These are phyloP conservation scores for Tauraco erythrolophus DNA, from an alignment of 2,113 vertebrate species.

Conservation along the genomic window DNA sequence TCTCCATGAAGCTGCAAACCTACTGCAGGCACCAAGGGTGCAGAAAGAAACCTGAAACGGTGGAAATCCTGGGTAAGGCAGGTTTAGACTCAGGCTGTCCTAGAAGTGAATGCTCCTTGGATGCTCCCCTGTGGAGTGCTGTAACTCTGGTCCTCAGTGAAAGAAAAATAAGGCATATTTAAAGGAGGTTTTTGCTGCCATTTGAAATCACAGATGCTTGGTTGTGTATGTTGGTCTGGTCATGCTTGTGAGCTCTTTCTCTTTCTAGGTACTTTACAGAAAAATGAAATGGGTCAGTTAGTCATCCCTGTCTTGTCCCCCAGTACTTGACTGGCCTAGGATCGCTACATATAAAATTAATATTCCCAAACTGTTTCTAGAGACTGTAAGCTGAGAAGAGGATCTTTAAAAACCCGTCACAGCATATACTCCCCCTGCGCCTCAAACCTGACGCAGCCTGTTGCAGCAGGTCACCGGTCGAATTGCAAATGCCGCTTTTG, in stretches of 20 bases:
- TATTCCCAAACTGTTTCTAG: neutral
- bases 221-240: neutral
- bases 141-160: neutral
- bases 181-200: neutral
- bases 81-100: neutral
- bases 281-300: neutral
- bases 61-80: neutral
- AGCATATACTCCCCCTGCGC: accelerated
- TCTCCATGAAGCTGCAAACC: neutral
- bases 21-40: neutral
- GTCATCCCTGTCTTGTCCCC: accelerated
- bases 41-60: neutral
- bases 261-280: neutral
- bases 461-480: accelerated
- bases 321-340: accelerated
- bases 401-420: neutral
- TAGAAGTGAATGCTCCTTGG: neutral
- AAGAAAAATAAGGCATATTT: neutral
- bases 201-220: neutral
- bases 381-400: neutral
- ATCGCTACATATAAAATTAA: neutral
- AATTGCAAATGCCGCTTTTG: accelerated
- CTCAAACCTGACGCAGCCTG: neutral
- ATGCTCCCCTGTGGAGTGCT: neutral
- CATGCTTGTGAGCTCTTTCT: neutral